Conservation (phyloP, 2,888 invertebrate species). For the Tuta absoluta region DNA sequence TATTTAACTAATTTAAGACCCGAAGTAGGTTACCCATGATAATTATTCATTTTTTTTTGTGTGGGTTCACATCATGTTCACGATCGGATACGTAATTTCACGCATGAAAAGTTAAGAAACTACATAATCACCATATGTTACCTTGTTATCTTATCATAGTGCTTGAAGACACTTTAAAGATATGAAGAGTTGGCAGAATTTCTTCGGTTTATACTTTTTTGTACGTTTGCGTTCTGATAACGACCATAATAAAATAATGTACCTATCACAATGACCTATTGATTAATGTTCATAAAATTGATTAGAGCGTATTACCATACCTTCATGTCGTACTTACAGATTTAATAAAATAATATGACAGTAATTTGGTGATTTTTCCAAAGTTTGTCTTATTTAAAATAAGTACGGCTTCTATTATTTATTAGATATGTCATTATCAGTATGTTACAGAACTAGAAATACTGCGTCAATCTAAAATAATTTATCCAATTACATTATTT, state of each 20-base stretch:
- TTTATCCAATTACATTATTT: no score
- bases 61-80: no score
- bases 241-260: constrained; percentile 7
- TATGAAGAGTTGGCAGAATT: constrained; percentile 15
- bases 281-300: constrained; percentile 9
- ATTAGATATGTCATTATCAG: no score
- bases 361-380: background rate
- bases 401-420: no score
- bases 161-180: background rate
- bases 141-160: background rate
- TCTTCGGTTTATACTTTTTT: constrained; percentile 3
- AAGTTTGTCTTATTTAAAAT: no score
- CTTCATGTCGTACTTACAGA: background rate
- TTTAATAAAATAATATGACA: background rate
- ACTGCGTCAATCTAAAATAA: no score
- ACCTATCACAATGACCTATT: constrained; percentile 4
- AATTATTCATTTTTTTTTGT: no score
- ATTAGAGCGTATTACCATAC: background rate
- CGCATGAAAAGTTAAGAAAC: no score
- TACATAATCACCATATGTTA: background rate
- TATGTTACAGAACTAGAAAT: no score
- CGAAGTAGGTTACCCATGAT: no score
- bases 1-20: no score
- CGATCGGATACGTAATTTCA: no score
- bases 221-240: constrained; percentile 9